These are phyloP conservation scores for Otolemur garnettii DNA, from an alignment of 2,113 vertebrate genomes.

Conservation along the genomic window DNA sequence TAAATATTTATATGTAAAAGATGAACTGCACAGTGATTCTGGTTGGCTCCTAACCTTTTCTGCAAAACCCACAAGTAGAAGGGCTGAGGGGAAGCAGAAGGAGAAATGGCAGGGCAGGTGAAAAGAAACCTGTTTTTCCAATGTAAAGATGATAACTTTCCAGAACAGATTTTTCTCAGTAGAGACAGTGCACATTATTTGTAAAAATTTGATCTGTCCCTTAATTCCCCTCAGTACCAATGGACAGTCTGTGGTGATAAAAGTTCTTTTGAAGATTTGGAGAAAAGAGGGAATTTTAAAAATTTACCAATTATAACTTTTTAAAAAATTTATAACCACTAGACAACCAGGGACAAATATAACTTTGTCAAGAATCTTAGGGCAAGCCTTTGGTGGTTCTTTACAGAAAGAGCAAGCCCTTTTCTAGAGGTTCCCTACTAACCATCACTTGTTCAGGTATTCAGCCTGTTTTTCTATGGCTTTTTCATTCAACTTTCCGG, in stretches of 20 bases:
- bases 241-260: background rate
- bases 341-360: background rate
- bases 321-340: no score
- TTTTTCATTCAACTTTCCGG: conserved; percentile 36
- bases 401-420: background rate
- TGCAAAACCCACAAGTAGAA: background rate
- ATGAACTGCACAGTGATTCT: conserved; percentile 2
- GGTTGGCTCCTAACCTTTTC: background rate
- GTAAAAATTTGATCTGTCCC: background rate
- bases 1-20: no score
- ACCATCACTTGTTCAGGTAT: background rate
- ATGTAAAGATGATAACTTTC: background rate
- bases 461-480: background rate
- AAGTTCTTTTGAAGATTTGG: conserved; percentile 2
- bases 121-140: background rate
- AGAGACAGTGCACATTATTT: background rate
- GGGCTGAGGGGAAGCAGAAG: background rate
- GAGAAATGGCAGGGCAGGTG: background rate
- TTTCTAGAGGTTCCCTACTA: background rate
- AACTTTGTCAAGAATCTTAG: conserved; percentile 31
- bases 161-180: background rate
- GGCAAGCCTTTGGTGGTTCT: background rate
- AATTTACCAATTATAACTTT: conserved; percentile 37
- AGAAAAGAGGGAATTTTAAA: background rate
- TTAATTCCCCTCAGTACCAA: background rate